Percentiles rank a stretch among this genome's conserved stretches.
These are phyloP conservation scores for Scopus umbretta DNA, from an alignment of 2,113 vertebrate species.

Conservation along the genomic window DNA sequence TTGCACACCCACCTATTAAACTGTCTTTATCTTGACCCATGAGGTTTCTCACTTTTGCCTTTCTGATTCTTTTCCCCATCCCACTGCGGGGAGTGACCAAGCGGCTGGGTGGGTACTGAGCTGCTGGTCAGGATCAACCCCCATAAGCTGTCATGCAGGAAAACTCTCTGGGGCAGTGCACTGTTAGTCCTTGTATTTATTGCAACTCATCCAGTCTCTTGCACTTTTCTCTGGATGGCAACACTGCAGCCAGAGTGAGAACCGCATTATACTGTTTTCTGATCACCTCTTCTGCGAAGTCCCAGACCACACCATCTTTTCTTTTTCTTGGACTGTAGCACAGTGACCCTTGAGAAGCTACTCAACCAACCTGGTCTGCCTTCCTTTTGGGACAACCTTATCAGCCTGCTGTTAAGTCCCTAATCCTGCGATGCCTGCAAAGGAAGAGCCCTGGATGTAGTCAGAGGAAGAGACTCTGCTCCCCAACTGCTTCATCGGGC, in stretches of 20 bases:
- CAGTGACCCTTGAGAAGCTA: background rate
- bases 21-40: background rate
- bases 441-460: background rate
- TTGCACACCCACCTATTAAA: background rate
- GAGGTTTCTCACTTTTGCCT: background rate
- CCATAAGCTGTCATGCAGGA: background rate
- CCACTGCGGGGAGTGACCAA: background rate
- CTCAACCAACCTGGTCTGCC: background rate
- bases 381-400: background rate
- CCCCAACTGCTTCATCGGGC: background rate
- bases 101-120: background rate
- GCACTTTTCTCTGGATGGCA: background rate
- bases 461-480: background rate
- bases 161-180: background rate
- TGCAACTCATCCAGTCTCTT: background rate
- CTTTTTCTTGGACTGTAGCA: background rate
- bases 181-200: background rate
- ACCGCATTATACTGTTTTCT: fast-evolving
- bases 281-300: background rate
- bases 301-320: background rate
- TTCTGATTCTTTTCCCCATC: background rate
- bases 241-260: background rate
- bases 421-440: background rate
- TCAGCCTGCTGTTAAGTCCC: fast-evolving
- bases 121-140: background rate